Percentiles rank a stretch among this genome's conserved stretches.
Evolutionary conservation across 2,113 vertebrate genomes (phyloP).

Genomic region (Misgurnus mizolepis): DNA sequence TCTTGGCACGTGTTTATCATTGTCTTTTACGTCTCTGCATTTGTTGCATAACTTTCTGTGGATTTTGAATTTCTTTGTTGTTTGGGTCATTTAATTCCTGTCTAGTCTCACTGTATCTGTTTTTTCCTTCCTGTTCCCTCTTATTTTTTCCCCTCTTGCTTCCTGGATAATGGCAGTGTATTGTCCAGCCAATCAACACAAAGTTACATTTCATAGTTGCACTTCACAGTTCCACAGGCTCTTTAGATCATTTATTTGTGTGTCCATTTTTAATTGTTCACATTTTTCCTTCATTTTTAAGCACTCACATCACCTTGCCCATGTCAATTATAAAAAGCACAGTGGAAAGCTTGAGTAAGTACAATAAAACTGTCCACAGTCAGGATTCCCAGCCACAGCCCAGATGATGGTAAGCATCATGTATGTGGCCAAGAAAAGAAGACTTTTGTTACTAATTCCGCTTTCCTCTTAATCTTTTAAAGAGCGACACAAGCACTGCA

Average conservation of each 20-base stretch:
- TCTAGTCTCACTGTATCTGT: not conserved
- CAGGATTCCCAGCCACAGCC: slow-evolving; percentile 55
- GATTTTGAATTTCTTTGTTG: not conserved
- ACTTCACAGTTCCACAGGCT: not conserved
- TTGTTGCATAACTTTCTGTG: slow-evolving; percentile 59
- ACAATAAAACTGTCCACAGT: not conserved
- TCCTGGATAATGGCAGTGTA: not conserved
- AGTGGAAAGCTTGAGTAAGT: slow-evolving; percentile 66
- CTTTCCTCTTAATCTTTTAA: slow-evolving; percentile 95
- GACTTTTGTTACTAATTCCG: slow-evolving; percentile 81
- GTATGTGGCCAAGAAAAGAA: slow-evolving; percentile 68
- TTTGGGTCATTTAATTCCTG: not conserved
- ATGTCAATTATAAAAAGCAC: slow-evolving; percentile 74
- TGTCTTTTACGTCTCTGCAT: slow-evolving; percentile 37
- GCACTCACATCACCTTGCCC: slow-evolving; percentile 40
- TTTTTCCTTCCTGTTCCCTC: not conserved
- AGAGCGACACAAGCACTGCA: slow-evolving; percentile 73
- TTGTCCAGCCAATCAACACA: not conserved
- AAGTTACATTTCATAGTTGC: slow-evolving; percentile 5
- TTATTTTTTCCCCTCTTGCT: not conserved
- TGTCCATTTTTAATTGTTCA: slow-evolving; percentile 6
- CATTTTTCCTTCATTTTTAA: slow-evolving; percentile 18
- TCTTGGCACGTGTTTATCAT: slow-evolving; percentile 13
- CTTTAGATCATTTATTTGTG: not conserved
- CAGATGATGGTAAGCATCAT: slow-evolving; percentile 94